Evolutionary conservation across 2,888 invertebrate genomes (phyloP).

Genomic region (Oscheius sp.): DNA sequence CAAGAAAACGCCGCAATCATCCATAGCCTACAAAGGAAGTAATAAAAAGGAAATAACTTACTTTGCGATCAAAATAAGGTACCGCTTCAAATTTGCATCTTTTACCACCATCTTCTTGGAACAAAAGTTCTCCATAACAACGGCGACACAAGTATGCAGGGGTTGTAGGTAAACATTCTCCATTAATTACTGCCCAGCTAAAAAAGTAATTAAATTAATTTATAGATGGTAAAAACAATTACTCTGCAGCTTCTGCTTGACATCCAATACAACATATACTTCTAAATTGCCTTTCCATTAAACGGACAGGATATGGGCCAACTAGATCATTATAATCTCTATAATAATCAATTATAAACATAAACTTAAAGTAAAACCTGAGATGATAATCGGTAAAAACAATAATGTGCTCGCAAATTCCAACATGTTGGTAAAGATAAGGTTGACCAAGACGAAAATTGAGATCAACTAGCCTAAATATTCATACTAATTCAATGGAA

Average conservation of each 20-base stretch:
- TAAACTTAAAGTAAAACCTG: constrained; percentile 24
- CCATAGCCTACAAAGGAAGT: constrained; percentile 19
- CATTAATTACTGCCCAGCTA: constrained; percentile 45
- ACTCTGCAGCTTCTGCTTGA: constrained; percentile 42
- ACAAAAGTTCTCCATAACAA: constrained; percentile 43
- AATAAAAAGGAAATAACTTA: neutral
- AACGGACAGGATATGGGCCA: constrained; percentile 36
- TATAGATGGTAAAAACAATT: constrained; percentile 8
- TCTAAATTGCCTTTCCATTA: constrained; percentile 45
- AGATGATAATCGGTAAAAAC: constrained; percentile 80
- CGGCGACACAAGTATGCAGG: constrained; percentile 39
- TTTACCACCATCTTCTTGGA: constrained; percentile 34
- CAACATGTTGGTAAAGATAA: constrained; percentile 88
- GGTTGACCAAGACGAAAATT: constrained; percentile 78
- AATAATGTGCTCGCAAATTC: constrained; percentile 88
- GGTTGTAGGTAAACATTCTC: constrained; percentile 36
- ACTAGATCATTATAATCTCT: constrained; percentile 23
- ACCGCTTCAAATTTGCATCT: constrained; percentile 44
- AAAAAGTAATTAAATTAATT: neutral
- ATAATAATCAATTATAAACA: neutral
- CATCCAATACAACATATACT: constrained; percentile 43
- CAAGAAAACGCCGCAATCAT: constrained; percentile 35
- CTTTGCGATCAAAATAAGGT: constrained; percentile 46
- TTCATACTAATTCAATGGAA: neutral
- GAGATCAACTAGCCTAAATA: constrained; percentile 73